These are phyloP conservation scores for Penaeus vannamei DNA, from an alignment of 1,140 invertebrate genomes.

Conservation along the genomic window DNA sequence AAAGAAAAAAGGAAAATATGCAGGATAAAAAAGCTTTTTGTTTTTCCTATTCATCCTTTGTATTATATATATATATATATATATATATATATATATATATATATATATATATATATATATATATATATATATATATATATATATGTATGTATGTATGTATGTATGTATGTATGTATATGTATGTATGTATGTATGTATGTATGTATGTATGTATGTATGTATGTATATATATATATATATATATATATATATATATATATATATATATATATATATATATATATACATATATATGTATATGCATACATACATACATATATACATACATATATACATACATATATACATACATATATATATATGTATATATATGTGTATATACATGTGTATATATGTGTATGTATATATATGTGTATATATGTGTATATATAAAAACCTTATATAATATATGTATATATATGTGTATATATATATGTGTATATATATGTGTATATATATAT, in stretches of 20 bases:
- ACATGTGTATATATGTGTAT: neutral
- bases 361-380: neutral
- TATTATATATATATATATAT: neutral
- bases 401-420: neutral
- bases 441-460: no score
- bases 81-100: conserved; percentile 27
- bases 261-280: neutral
- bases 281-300: neutral
- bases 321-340: conserved; percentile 6
- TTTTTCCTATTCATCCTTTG: neutral
- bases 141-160: neutral
- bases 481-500: no score
- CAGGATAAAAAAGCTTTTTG: neutral
- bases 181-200: neutral
- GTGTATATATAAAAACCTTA: neutral
- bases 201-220: neutral
- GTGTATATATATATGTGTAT: no score
- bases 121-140: neutral
- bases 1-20: no score
- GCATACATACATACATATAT: neutral
- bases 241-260: neutral
- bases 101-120: conserved; percentile 28
- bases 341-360: conserved; percentile 17
- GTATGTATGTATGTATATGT: neutral
- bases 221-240: neutral